A percentile compares a stretch with the other conserved stretches of the same genome.
Evolutionary conservation across 35 echinoderm and acorn worm species (phyloP).

Genomic region (Acanthaster planci): DNA sequence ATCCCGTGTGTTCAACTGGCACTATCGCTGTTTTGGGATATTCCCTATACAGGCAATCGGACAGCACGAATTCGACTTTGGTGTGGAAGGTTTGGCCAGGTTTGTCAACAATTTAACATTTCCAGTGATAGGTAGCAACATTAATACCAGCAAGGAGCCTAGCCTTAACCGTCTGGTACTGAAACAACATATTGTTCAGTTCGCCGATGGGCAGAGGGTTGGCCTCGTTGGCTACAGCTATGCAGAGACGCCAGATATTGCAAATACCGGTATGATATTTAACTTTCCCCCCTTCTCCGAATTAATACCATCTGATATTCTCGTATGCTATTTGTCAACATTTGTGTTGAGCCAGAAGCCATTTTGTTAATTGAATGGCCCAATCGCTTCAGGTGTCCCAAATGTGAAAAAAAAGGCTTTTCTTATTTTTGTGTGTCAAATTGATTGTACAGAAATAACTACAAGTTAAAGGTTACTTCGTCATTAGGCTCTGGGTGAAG

Average conservation of each 20-base stretch:
- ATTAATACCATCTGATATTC: too few species aligned
- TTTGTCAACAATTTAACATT: not conserved
- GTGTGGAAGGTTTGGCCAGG: not conserved
- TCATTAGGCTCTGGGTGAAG: too few species aligned
- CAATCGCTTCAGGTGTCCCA: too few species aligned
- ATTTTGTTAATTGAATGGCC: too few species aligned
- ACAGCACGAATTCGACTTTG: slow-evolving; percentile 3
- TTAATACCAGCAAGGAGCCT: not conserved
- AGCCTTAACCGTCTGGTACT: not conserved
- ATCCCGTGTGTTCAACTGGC: too few species aligned
- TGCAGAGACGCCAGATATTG: not conserved
- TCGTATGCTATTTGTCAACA: too few species aligned
- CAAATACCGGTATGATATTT: not conserved
- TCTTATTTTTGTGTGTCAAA: too few species aligned
- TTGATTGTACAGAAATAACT: too few species aligned
- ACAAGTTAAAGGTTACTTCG: too few species aligned
- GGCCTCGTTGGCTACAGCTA: slow-evolving; percentile 14
- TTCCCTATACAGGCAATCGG: not conserved
- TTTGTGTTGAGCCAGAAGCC: too few species aligned
- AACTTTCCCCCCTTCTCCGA: too few species aligned
- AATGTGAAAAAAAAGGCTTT: too few species aligned
- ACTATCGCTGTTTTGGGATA: not conserved
- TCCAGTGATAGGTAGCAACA: slow-evolving; percentile 16
- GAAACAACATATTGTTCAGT: slow-evolving; percentile 2
- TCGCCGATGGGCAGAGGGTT: not conserved